Conservation (phyloP, 1,140 invertebrate genomes). For the Akabosia matsudoensis region DNA sequence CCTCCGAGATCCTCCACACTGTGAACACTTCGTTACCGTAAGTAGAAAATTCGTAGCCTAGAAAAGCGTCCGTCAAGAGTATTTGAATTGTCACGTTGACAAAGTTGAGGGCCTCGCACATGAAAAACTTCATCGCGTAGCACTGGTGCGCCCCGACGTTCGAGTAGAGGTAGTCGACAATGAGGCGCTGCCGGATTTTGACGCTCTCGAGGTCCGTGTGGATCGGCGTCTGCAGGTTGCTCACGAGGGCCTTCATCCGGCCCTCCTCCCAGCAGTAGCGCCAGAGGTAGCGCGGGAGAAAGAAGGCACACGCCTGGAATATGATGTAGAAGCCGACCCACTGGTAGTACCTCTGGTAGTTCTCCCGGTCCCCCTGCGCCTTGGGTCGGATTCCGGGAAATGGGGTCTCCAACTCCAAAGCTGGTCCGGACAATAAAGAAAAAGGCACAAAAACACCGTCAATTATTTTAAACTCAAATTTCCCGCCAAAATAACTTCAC, state of each 20-base stretch:
- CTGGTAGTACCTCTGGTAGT: constrained; percentile 21
- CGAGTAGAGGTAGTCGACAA: constrained; percentile 8
- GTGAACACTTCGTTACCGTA: constrained; percentile 24
- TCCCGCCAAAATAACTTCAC: too few relatives aligned
- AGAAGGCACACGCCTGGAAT: constrained; percentile 57
- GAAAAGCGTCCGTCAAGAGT: constrained; percentile 25
- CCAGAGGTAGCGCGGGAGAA: constrained; percentile 52
- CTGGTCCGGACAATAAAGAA: too few relatives aligned
- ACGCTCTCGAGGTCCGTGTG: constrained; percentile 19
- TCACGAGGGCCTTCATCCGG: constrained; percentile 14
- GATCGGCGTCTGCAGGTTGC: constrained; percentile 7
- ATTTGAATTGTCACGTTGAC: constrained; percentile 24
- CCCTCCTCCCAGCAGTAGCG: constrained; percentile 21
- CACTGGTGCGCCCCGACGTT: constrained; percentile 22
- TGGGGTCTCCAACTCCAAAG: constrained; percentile 5
- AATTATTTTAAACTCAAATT: too few relatives aligned
- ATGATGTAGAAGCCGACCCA: constrained; percentile 26
- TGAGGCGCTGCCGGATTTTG: constrained; percentile 7
- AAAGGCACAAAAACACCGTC: too few relatives aligned
- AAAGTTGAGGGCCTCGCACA: constrained; percentile 20
- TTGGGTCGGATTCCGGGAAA: constrained; percentile 20
- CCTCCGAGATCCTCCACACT: constrained; percentile 7
- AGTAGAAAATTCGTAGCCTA: constrained; percentile 23
- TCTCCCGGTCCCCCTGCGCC: constrained; percentile 9
- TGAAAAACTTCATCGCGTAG: constrained; percentile 22